These are phyloP conservation scores for Rafetus swinhoei DNA, from an alignment of 2,113 vertebrate genomes.

Conservation along the genomic window DNA sequence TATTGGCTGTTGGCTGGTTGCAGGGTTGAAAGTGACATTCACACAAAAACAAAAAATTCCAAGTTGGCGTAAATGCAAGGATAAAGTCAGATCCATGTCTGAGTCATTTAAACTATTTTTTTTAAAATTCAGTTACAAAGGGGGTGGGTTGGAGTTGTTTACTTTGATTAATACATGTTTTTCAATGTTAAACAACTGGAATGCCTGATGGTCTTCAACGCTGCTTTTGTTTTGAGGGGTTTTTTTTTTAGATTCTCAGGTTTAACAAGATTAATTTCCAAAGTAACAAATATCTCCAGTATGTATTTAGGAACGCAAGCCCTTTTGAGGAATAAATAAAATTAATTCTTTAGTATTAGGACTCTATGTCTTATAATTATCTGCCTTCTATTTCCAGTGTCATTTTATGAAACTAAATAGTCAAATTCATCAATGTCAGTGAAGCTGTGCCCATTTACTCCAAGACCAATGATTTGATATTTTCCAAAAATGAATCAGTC, in stretches of 20 bases:
- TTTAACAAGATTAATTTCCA: background rate
- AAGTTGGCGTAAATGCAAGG: background rate
- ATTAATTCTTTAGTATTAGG: background rate
- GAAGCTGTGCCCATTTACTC: background rate
- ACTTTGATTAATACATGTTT: background rate
- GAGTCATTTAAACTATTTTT: constrained; percentile 8
- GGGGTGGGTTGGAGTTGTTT: background rate
- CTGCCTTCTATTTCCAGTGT: background rate
- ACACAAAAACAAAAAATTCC: background rate
- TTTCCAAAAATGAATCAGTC: background rate
- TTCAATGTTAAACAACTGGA: background rate
- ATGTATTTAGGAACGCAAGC: accelerated
- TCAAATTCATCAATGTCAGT: background rate
- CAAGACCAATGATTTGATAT: background rate
- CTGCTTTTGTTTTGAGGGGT: accelerated
- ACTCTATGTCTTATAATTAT: background rate
- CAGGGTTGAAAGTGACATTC: background rate
- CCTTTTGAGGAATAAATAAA: background rate
- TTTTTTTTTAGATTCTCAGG: background rate
- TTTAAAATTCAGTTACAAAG: background rate
- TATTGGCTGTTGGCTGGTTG: background rate
- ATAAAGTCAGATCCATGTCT: background rate
- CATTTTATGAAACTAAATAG: background rate
- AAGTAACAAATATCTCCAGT: background rate
- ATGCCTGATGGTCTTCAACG: accelerated